phyloP scores from a whole-genome alignment of 1,140 invertebrate genomes.

The Rhizoglyphus robini region DNA sequence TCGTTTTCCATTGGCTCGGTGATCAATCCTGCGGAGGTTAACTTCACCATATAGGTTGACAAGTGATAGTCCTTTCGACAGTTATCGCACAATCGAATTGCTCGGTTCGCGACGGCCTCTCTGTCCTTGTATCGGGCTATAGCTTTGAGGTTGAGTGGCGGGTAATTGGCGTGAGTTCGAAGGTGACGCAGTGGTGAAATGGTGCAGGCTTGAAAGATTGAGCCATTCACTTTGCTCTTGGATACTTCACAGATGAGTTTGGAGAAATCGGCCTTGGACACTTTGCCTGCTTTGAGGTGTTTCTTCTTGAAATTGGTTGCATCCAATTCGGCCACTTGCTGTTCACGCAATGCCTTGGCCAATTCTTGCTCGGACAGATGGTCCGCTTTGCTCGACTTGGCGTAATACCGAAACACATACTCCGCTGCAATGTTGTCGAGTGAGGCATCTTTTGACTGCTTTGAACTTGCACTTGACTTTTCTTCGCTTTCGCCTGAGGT shows the following conservation, averaged over 20 bases:
- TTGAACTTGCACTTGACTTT: background rate
- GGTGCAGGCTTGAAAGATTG: background rate
- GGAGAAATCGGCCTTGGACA: background rate
- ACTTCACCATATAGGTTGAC: background rate
- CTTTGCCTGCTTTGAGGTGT: background rate
- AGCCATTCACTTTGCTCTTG: background rate
- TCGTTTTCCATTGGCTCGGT: background rate
- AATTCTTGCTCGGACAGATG: background rate
- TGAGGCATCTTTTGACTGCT: background rate
- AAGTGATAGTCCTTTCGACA: background rate
- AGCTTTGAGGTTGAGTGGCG: background rate
- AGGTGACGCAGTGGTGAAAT: background rate
- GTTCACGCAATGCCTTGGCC: background rate
- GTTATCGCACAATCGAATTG: background rate
- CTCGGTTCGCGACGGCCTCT: background rate
- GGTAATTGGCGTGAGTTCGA: background rate
- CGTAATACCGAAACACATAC: background rate
- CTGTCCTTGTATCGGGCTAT: background rate
- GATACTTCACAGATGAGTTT: background rate
- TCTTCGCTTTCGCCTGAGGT: background rate
- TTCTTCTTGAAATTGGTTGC: background rate
- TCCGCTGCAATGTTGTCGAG: background rate
- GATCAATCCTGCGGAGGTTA: background rate
- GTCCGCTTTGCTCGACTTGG: background rate
- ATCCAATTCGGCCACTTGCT: background rate